These are phyloP conservation scores for Lasioglossum pauxillum DNA, from an alignment of 2,888 invertebrate genomes.

Conservation along the genomic window DNA sequence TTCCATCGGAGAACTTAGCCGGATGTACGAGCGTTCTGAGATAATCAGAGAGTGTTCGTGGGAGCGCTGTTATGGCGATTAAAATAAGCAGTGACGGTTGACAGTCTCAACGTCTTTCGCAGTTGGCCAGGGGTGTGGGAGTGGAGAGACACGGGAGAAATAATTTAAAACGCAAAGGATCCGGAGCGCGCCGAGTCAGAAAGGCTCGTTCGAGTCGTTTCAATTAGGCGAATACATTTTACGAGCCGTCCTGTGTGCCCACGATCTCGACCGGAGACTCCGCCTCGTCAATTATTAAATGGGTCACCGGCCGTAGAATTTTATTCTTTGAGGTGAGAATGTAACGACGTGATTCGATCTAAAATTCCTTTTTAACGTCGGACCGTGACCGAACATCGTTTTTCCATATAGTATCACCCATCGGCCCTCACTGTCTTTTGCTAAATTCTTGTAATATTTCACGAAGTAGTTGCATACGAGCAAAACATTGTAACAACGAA, in stretches of 20 bases:
- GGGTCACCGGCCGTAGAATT: not conserved
- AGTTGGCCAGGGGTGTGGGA: not conserved
- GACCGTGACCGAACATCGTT: not conserved
- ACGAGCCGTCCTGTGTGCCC: not conserved
- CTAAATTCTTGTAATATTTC: not conserved
- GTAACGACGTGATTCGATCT: slow-evolving; percentile 4
- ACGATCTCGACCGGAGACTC: not conserved
- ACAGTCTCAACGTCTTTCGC: slow-evolving; percentile 29
- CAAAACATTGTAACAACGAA: not conserved
- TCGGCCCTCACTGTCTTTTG: too few relatives aligned
- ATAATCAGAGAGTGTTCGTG: slow-evolving; percentile 27
- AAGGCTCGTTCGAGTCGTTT: not conserved
- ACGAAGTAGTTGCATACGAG: not conserved
- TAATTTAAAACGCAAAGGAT: slow-evolving; percentile 52
- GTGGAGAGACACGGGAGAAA: slow-evolving; percentile 16
- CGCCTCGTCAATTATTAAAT: slow-evolving; percentile 10
- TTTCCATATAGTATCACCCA: not conserved
- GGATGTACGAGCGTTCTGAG: not conserved
- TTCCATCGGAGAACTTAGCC: not conserved
- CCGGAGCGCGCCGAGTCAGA: not conserved
- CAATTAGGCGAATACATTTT: slow-evolving; percentile 16
- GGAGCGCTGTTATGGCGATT: slow-evolving; percentile 66
- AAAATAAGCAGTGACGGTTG: slow-evolving; percentile 62
- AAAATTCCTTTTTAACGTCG: not conserved
- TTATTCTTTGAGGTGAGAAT: slow-evolving; percentile 15